Percentiles rank a stretch among this genome's conserved stretches.
Conservation (phyloP, 2,113 vertebrate species). For the Poecile atricapillus region DNA sequence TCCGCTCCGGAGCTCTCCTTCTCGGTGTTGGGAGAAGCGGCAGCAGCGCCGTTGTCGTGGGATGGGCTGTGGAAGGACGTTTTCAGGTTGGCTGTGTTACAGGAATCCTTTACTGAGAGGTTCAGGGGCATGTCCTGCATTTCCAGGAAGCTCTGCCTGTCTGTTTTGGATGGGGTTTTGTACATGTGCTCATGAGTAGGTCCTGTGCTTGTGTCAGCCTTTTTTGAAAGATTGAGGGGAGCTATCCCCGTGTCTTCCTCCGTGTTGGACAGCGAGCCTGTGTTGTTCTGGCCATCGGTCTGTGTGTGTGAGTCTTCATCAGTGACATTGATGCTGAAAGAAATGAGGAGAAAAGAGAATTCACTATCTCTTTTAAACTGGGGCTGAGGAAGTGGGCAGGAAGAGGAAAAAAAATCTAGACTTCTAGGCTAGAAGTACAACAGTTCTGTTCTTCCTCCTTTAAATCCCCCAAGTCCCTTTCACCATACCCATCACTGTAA, state of each 20-base stretch:
- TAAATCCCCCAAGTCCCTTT: background rate
- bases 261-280: background rate
- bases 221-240: constrained; percentile 94
- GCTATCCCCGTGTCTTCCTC: constrained; percentile 59
- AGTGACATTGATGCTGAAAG: constrained; percentile 51
- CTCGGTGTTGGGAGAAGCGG: background rate
- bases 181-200: background rate
- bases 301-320: constrained; percentile 7
- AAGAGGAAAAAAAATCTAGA: background rate
- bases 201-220: constrained; percentile 38
- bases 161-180: background rate
- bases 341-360: background rate
- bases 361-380: background rate
- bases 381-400: background rate
- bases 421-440: background rate
- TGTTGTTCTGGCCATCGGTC: background rate
- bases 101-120: constrained; percentile 83
- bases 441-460: background rate
- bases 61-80: background rate
- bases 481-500: background rate
- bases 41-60: background rate
- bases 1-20: background rate
- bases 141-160: constrained; percentile 45
- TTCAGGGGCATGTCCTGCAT: constrained; percentile 85
- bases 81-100: constrained; percentile 43